Evolutionary conservation across 2,888 invertebrate species (phyloP).

Genomic region (Exocentrus adspersus): DNA sequence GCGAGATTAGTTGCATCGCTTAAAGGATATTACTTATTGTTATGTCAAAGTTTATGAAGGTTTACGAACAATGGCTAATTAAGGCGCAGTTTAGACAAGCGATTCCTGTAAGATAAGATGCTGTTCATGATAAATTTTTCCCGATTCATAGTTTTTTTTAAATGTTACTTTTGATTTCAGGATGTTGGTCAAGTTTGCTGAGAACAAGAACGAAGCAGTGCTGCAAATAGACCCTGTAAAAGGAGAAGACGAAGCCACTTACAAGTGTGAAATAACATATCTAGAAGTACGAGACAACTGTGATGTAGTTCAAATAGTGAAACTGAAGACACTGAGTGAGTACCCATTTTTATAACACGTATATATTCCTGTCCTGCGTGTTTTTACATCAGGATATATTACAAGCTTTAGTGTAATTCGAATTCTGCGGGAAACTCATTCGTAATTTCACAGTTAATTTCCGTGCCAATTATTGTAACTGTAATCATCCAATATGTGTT

Average conservation of each 20-base stretch:
- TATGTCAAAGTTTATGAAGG: neutral
- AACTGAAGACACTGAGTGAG: slow-evolving; percentile 83
- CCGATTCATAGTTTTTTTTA: too few species aligned
- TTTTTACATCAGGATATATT: too few species aligned
- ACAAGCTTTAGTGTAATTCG: too few species aligned
- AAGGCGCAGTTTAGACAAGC: neutral
- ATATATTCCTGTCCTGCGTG: neutral
- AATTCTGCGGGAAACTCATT: too few species aligned
- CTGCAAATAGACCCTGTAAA: slow-evolving; percentile 75
- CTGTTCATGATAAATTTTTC: too few species aligned
- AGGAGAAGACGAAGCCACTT: slow-evolving; percentile 80
- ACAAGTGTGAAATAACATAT: slow-evolving; percentile 86
- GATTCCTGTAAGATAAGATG: neutral
- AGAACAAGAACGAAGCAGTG: slow-evolving; percentile 70
- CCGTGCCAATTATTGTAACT: too few species aligned
- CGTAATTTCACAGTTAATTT: too few species aligned
- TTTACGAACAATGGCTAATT: slow-evolving; percentile 1
- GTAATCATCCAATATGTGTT: too few species aligned
- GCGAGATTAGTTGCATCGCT: neutral
- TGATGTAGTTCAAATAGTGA: slow-evolving; percentile 82
- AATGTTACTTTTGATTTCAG: slow-evolving; percentile 67
- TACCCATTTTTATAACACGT: slow-evolving; percentile 45
- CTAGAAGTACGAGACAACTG: slow-evolving; percentile 82
- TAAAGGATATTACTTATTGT: slow-evolving; percentile 5
- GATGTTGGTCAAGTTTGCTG: slow-evolving; percentile 74